phyloP scores from a whole-genome alignment of 2,113 vertebrate genomes.

The Erinaceus europaeus region DNA sequence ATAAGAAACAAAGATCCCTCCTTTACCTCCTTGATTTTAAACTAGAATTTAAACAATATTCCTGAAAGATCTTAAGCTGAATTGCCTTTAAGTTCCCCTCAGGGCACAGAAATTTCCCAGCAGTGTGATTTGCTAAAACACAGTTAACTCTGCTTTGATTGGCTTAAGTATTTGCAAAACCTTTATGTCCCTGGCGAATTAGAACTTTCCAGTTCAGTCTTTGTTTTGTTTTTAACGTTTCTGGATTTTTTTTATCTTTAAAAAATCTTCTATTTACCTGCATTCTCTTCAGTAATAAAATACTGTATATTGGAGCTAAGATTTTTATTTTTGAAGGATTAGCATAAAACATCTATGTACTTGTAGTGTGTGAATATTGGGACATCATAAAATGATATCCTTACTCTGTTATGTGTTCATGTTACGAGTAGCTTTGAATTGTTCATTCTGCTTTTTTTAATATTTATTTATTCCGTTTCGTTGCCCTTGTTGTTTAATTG shows the following conservation, averaged over 20 bases:
- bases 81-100: background rate
- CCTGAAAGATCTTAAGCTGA: background rate
- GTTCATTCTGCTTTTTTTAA: too few relatives aligned
- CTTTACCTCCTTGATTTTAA: background rate
- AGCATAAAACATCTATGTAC: too few relatives aligned
- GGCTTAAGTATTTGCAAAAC: background rate
- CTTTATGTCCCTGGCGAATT: background rate
- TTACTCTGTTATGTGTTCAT: too few relatives aligned
- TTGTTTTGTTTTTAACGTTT: background rate
- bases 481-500: too few relatives aligned
- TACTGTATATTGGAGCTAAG: fast-evolving
- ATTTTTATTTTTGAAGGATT: background rate
- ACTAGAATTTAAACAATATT: background rate
- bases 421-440: too few relatives aligned
- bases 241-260: background rate
- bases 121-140: background rate
- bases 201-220: background rate
- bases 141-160: background rate
- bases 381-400: too few relatives aligned
- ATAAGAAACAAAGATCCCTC: background rate
- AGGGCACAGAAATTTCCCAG: background rate
- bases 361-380: too few relatives aligned
- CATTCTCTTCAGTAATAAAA: background rate
- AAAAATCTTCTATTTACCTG: background rate
- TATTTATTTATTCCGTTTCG: too few relatives aligned